Evolutionary conservation across 2,113 vertebrate genomes (phyloP).

Genomic region (Peromyscus californicus): DNA sequence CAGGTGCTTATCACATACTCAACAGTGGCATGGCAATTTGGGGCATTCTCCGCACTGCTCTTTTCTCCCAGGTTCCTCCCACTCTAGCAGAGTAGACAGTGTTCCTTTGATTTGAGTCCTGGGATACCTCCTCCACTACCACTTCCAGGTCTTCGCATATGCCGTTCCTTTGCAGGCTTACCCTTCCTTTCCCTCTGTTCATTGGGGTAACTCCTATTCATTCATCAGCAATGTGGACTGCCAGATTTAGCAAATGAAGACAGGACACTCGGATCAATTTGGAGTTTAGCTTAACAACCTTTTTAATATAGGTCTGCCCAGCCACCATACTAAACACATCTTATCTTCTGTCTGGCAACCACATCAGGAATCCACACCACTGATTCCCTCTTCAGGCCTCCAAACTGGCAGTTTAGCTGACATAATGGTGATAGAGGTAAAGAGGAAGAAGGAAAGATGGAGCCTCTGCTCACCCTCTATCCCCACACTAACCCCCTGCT

Average conservation of each 20-base stretch:
- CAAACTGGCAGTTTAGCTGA: neutral
- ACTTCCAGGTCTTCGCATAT: neutral
- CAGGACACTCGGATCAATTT: constrained; percentile 15
- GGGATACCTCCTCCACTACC: neutral
- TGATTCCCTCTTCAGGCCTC: neutral
- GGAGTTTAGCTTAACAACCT: neutral
- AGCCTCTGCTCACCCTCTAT: neutral
- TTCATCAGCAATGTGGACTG: constrained; percentile 37
- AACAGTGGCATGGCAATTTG: neutral
- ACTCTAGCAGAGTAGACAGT: neutral
- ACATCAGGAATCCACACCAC: neutral
- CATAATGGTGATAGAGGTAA: neutral
- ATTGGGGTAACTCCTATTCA: neutral
- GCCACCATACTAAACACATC: neutral
- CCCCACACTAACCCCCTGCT: neutral
- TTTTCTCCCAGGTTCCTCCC: neutral
- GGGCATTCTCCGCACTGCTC: neutral
- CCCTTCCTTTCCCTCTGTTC: neutral
- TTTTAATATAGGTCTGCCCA: constrained; percentile 33
- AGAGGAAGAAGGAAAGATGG: too few species aligned
- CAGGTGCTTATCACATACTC: neutral
- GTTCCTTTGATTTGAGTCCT: neutral
- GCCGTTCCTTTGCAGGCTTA: neutral
- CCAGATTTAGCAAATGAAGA: constrained; percentile 40
- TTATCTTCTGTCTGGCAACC: constrained; percentile 26